phyloP scores from a whole-genome alignment of 2,113 vertebrate species.

The Aegithalos caudatus region DNA sequence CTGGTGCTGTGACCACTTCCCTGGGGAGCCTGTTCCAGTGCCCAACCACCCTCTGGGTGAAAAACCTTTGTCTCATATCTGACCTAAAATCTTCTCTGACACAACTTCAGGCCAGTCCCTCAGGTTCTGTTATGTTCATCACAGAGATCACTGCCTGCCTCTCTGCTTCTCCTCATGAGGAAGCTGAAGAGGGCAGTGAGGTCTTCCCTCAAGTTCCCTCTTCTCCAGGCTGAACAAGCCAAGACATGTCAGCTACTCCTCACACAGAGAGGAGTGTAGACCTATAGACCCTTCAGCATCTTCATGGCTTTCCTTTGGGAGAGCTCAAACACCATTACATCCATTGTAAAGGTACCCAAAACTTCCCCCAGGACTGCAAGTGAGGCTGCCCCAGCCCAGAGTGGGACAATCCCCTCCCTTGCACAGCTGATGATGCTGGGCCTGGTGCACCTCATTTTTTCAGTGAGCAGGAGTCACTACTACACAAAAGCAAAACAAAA shows the following conservation, averaged over 20 bases:
- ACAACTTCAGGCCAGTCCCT: background rate
- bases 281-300: background rate
- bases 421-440: rapidly evolving
- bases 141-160: background rate
- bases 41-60: background rate
- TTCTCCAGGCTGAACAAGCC: background rate
- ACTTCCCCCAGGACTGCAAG: background rate
- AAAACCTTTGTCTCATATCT: background rate
- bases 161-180: background rate
- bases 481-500: background rate
- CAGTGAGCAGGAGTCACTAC: background rate
- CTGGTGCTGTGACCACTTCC: background rate
- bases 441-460: background rate
- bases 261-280: no score
- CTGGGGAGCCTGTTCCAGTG: background rate
- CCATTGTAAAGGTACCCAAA: rapidly evolving
- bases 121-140: background rate
- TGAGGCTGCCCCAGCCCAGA: rapidly evolving
- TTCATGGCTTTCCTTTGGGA: background rate
- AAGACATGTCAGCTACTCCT: background rate
- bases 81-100: background rate
- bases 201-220: background rate
- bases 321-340: background rate
- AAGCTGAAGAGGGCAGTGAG: background rate
- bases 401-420: background rate